These are phyloP conservation scores for Galeopsomyia nigrocyanea DNA, from an alignment of 2,888 invertebrate species.

Conservation along the genomic window DNA sequence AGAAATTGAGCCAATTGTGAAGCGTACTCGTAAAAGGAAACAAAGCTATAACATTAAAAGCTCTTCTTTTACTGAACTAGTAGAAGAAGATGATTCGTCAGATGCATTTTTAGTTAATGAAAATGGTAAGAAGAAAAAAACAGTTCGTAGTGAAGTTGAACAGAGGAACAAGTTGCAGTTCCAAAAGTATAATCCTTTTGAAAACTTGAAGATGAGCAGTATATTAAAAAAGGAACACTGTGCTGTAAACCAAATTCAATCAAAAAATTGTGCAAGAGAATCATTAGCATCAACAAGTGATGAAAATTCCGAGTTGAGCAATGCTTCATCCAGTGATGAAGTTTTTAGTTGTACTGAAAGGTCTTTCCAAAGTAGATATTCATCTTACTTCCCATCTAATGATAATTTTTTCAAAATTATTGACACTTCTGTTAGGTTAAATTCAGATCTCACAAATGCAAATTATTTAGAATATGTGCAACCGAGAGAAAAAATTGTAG, in stretches of 20 bases:
- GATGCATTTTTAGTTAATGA: neutral
- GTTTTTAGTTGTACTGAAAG: neutral
- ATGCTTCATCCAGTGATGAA: slow-evolving; percentile 6
- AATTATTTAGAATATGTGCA: slow-evolving; percentile 46
- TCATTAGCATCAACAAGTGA: neutral
- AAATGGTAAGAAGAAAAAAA: slow-evolving; percentile 27
- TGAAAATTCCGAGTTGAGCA: slow-evolving; percentile 20
- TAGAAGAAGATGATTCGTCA: neutral
- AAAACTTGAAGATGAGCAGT: slow-evolving; percentile 41
- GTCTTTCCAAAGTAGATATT: slow-evolving; percentile 1
- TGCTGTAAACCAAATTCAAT: slow-evolving; percentile 1
- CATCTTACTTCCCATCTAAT: slow-evolving; percentile 13
- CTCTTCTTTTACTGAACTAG: slow-evolving; percentile 35
- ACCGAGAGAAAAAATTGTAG: slow-evolving; percentile 46
- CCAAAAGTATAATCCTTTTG: slow-evolving; percentile 41
- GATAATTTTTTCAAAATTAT: slow-evolving; percentile 11
- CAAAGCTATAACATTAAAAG: slow-evolving; percentile 38
- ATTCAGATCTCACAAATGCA: slow-evolving; percentile 37
- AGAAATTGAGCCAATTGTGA: slow-evolving; percentile 9
- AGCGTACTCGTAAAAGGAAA: slow-evolving; percentile 31
- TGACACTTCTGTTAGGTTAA: slow-evolving; percentile 8
- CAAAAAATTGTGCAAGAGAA: slow-evolving; percentile 11
- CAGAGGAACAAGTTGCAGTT: slow-evolving; percentile 21
- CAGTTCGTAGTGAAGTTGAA: slow-evolving; percentile 31
- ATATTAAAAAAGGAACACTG: slow-evolving; percentile 36